Evolutionary conservation across 2,888 invertebrate species (phyloP), one percentile per base, ranked within the genome.

Genomic region (Lepidocyrtoides sp.): DNA sequence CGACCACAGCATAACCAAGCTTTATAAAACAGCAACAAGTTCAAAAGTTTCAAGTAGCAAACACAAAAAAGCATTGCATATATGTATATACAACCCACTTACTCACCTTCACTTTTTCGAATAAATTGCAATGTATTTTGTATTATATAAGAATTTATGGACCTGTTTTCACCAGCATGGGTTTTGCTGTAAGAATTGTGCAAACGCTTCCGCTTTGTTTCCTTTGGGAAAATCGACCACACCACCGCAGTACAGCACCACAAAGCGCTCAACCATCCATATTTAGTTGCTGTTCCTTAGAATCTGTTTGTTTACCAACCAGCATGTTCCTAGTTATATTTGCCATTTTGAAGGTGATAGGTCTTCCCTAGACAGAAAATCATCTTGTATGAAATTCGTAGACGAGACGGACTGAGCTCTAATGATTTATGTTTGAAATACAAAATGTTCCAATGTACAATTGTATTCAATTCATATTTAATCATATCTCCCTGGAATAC

Each of bases 211-310:
- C 57, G 17, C 20, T 14, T n/a, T 57, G 20, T 8, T 57, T 57
- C 57, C 57, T 57, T 57, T 57, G 12, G 57, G 5, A 20, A 57
- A 57, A 57, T 57, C 57, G 20, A 57, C 57, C 57, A 57, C 57
- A 20, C 57, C 20, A 20, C 57, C 57, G 17, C 57, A 48, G 7
- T 57, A 5, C 57, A 17, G 17, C 8, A 17, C 57, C 57, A 57
- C 57, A 57, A 57, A 57, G 10, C 5, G 57, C 2, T 3, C 57
- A 57, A 57, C 17, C 57, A 57, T 57, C 2, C 20, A 1, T 20
- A 20, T 57, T 1, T 57, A 20, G 20, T 57, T 17, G 3, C 57
- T 20, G 5, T 57, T 57, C 17, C 57, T 57, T 20, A 2, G 48
- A 48, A 48, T 8, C 48, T 12, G 8, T 12, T 10, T 48, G 48